Conservation (phyloP, 2,888 invertebrate species). For the Eupithecia subumbrata region DNA sequence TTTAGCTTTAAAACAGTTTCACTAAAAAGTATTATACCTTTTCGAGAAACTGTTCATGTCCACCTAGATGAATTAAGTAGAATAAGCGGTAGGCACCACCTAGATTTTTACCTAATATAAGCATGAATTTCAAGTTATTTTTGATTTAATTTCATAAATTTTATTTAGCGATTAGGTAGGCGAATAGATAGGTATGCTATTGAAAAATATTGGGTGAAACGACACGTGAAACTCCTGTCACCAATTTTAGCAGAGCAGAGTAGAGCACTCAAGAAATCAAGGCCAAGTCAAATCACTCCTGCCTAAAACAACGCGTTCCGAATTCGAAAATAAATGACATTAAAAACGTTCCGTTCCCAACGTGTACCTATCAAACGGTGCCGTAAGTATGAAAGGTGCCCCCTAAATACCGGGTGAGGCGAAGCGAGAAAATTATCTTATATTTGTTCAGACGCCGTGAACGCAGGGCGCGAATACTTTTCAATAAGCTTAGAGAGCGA, state of each 20-base stretch:
- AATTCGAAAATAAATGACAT: slow-evolving; percentile 81
- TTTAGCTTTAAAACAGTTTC: neutral
- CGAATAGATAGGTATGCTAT: neutral
- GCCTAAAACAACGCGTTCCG: slow-evolving; percentile 60
- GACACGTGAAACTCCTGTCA: neutral
- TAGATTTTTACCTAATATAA: neutral
- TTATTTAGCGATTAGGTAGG: neutral
- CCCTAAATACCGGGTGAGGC: slow-evolving; percentile 83
- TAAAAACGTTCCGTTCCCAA: slow-evolving; percentile 58
- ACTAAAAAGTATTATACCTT: neutral
- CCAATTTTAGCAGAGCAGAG: neutral
- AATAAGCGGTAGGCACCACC: neutral
- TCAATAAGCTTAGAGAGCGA: slow-evolving; percentile 83
- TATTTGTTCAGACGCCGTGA: slow-evolving; percentile 84
- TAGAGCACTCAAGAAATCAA: slow-evolving; percentile 41
- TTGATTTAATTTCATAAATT: neutral
- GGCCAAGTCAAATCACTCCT: slow-evolving; percentile 39
- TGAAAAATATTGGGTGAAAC: neutral
- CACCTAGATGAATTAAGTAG: neutral
- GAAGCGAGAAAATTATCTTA: slow-evolving; percentile 84
- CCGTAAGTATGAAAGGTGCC: slow-evolving; percentile 82
- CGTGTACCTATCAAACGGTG: slow-evolving; percentile 70
- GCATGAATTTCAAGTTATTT: neutral
- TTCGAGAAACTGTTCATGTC: no score
- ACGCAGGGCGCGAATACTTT: slow-evolving; percentile 83